These are phyloP conservation scores for Zoanthus gigantus DNA, from an alignment of 92 coral and sea anemone species.

Conservation along the genomic window DNA sequence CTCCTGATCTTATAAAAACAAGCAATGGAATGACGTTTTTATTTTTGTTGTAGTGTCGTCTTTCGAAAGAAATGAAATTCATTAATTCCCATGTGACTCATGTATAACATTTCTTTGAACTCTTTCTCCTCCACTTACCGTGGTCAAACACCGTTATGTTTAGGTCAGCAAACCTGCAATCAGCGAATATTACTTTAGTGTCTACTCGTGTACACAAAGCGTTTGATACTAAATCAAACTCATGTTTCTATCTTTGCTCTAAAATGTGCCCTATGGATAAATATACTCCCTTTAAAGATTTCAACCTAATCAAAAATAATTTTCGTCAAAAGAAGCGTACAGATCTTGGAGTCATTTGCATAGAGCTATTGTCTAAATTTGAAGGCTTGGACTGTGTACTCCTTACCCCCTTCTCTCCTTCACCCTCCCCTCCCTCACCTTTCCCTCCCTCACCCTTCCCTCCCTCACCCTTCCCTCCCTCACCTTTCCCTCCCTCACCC, in stretches of 20 bases:
- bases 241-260: too few species aligned
- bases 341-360: background rate
- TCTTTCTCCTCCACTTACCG: background rate
- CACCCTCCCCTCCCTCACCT: too few species aligned
- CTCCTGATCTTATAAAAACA: too few species aligned
- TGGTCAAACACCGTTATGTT: slow-evolving; percentile 30
- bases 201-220: too few species aligned
- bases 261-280: too few species aligned
- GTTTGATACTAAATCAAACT: too few species aligned
- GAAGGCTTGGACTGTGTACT: background rate
- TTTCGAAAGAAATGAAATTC: background rate
- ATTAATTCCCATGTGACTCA: background rate
- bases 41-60: too few species aligned
- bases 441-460: too few species aligned
- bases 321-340: background rate
- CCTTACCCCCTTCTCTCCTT: background rate
- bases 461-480: too few species aligned
- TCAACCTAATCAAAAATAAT: too few species aligned
- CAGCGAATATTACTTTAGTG: background rate
- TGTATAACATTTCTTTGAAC: background rate
- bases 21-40: too few species aligned
- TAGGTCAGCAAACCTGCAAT: slow-evolving; percentile 30
- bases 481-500: background rate
- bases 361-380: background rate
- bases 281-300: too few species aligned